Percentiles rank a stretch among this genome's conserved stretches.
phyloP scores from a whole-genome alignment of 2,113 vertebrate species.

The Mirza zaza region DNA sequence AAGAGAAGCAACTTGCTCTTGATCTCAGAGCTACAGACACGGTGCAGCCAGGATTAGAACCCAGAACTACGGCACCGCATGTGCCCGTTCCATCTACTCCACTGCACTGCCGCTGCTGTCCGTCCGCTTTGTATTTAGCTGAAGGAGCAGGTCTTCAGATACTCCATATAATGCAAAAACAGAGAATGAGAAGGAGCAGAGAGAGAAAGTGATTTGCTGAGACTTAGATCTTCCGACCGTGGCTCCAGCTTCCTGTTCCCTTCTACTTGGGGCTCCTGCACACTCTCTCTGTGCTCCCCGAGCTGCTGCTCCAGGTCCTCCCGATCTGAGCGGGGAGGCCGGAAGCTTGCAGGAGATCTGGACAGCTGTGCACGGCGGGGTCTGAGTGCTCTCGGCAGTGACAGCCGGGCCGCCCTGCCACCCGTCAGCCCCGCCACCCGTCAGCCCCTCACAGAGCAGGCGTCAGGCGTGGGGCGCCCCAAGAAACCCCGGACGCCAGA shows the following conservation, averaged over 20 bases:
- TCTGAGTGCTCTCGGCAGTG: neutral
- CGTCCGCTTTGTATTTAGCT: neutral
- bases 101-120: neutral
- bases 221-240: neutral
- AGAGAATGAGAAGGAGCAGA: neutral
- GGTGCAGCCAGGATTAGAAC: neutral
- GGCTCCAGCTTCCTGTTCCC: neutral
- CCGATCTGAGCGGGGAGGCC: neutral
- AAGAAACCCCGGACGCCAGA: rapidly evolving
- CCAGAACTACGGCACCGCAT: neutral
- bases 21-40: rapidly evolving
- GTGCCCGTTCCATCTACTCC: rapidly evolving
- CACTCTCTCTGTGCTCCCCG: neutral
- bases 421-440: too few species aligned
- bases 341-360: neutral
- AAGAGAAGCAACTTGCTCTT: neutral
- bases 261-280: rapidly evolving
- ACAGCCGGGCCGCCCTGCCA: rapidly evolving
- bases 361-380: too few species aligned
- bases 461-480: rapidly evolving
- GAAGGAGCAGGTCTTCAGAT: neutral
- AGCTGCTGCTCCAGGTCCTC: too few species aligned
- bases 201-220: neutral
- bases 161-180: too few species aligned
- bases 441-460: rapidly evolving